A percentile compares a stretch with the other conserved stretches of the same genome.
phyloP scores from a whole-genome alignment of 2,113 vertebrate species.

The Sorex fumeus region DNA sequence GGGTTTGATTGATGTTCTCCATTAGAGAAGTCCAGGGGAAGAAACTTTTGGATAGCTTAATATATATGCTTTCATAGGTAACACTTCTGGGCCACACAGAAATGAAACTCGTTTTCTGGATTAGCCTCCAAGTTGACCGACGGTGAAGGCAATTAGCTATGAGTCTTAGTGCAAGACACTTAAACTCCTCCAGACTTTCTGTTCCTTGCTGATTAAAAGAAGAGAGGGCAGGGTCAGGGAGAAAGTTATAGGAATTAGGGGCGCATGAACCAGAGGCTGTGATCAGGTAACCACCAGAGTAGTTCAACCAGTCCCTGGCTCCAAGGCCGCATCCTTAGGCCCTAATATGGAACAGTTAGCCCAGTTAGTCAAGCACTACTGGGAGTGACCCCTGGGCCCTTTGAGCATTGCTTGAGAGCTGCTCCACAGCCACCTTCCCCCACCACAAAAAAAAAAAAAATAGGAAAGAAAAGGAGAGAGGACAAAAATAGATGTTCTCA shows the following conservation, averaged over 20 bases:
- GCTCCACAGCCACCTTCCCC: too few species aligned
- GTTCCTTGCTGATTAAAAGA: neutral
- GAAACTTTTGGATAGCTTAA: constrained; percentile 46
- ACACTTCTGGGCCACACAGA: constrained; percentile 75
- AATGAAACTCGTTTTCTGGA: constrained; percentile 59
- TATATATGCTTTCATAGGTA: constrained; percentile 65
- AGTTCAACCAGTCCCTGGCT: too few species aligned
- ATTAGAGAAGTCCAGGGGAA: constrained; percentile 65
- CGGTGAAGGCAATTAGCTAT: constrained; percentile 64
- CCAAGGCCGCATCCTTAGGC: too few species aligned
- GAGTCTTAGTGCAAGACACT: neutral
- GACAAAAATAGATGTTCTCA: neutral
- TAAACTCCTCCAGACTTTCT: neutral
- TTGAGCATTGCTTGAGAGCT: too few species aligned
- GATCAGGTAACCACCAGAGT: too few species aligned
- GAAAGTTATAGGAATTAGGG: too few species aligned
- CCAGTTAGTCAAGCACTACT: too few species aligned
- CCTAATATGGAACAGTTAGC: too few species aligned
- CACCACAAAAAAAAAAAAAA: neutral
- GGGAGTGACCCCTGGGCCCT: too few species aligned
- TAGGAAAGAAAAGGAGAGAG: neutral
- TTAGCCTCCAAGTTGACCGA: constrained; percentile 59
- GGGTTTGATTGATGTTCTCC: constrained; percentile 35
- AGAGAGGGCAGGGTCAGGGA: neutral
- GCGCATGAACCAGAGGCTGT: too few species aligned